Conservation (phyloP, 2,888 invertebrate species). For the Gisinianus flammeolus region DNA sequence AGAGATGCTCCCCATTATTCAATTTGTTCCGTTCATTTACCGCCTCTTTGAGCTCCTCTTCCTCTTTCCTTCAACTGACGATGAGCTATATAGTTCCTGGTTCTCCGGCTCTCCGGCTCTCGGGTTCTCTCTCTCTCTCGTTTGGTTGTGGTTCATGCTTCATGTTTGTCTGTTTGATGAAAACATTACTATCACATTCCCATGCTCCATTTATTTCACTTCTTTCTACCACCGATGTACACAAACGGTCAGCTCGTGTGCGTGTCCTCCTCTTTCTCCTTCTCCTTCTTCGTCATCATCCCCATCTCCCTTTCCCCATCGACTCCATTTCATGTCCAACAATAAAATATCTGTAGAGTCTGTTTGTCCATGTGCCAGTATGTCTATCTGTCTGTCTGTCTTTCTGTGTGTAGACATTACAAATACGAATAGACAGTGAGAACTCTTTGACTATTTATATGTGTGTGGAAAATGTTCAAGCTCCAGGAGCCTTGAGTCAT, state of each 20-base stretch:
- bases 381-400: no score
- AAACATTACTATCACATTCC: constrained; percentile 1
- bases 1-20: neutral
- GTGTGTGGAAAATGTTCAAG: no score
- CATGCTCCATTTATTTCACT: neutral
- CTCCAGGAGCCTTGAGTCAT: no score
- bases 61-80: neutral
- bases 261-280: no score
- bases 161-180: constrained; percentile 1
- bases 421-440: no score
- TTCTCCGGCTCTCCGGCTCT: neutral
- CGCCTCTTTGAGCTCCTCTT: neutral
- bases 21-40: constrained; percentile 21
- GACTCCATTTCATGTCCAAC: neutral
- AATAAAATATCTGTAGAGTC: no score
- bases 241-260: no score
- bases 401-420: no score
- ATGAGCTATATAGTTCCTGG: neutral
- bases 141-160: no score
- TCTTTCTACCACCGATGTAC: neutral
- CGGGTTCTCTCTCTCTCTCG: neutral
- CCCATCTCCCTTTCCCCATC: neutral
- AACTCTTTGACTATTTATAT: no score
- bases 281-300: neutral
- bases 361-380: no score